Evolutionary conservation across 2,888 invertebrate species (phyloP).

Genomic region (Formica aserva): DNA sequence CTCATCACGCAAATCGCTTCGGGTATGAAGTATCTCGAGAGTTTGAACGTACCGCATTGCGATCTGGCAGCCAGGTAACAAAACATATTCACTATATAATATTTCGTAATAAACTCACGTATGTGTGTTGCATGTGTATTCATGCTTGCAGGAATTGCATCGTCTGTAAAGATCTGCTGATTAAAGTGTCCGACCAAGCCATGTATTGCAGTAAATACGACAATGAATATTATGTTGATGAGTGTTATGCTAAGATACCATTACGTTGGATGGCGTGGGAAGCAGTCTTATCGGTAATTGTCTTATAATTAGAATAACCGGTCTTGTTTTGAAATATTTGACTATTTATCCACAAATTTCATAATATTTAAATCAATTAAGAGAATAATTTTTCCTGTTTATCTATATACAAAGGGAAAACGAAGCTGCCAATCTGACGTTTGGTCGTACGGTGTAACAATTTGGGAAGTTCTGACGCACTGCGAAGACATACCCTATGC

Average conservation of each 20-base stretch:
- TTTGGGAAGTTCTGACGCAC: conserved; percentile 95
- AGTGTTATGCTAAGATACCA: conserved; percentile 93
- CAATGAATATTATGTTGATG: conserved; percentile 94
- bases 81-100: background rate
- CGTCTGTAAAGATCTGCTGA: conserved; percentile 92
- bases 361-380: background rate
- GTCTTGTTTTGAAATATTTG: background rate
- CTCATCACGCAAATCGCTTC: conserved; percentile 96
- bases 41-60: conserved; percentile 95
- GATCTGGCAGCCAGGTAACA: conserved; percentile 94
- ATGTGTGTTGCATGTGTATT: background rate
- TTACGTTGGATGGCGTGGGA: conserved; percentile 98
- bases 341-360: background rate
- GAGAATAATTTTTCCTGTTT: background rate
- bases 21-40: conserved; percentile 97
- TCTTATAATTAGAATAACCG: background rate
- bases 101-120: background rate
- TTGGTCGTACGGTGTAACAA: conserved; percentile 96
- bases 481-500: conserved; percentile 93
- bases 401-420: conserved; percentile 89
- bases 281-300: conserved; percentile 91
- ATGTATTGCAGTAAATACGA: conserved; percentile 93
- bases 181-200: conserved; percentile 95
- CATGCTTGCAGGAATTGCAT: conserved; percentile 91
- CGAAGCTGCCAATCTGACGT: conserved; percentile 95